phyloP scores from a whole-genome alignment of 2,888 invertebrate genomes.

The Plagodis dolabraria region DNA sequence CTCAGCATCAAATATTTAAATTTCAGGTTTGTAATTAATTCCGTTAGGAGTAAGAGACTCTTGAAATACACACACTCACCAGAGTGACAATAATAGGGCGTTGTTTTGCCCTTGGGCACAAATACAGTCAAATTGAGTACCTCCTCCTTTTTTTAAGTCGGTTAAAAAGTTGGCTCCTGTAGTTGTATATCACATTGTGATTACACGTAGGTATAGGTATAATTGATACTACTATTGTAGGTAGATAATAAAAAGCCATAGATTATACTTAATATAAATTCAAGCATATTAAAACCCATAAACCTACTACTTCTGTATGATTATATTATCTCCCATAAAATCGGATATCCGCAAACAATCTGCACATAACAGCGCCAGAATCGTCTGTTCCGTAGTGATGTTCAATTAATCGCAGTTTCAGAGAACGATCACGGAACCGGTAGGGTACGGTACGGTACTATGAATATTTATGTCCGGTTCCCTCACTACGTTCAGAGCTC shows the following conservation, averaged over 20 bases:
- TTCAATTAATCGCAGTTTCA: conserved; percentile 49
- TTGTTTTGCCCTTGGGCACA: background rate
- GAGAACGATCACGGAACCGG: conserved; percentile 25
- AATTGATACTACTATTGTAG: too few relatives aligned
- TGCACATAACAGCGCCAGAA: conserved; percentile 11
- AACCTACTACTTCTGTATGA: background rate
- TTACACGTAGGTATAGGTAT: too few relatives aligned
- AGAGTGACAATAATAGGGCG: too few relatives aligned
- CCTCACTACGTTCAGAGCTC: conserved; percentile 20
- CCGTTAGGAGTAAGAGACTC: too few relatives aligned
- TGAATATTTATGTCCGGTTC: conserved; percentile 46
- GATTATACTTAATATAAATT: background rate
- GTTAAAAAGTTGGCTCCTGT: too few relatives aligned
- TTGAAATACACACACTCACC: too few relatives aligned
- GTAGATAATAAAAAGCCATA: background rate
- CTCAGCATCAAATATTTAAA: too few relatives aligned
- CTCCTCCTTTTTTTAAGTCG: too few relatives aligned
- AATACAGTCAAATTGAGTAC: too few relatives aligned
- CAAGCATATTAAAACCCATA: background rate
- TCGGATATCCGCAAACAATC: conserved; percentile 30
- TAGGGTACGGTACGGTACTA: conserved; percentile 28
- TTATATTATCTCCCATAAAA: conserved; percentile 3
- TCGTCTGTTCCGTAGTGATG: conserved; percentile 40
- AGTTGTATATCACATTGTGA: too few relatives aligned
- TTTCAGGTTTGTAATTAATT: too few relatives aligned